These are phyloP conservation scores for Catalaphyllia jardinei DNA, from an alignment of 64 coral and sea anemone genomes.

Conservation along the genomic window DNA sequence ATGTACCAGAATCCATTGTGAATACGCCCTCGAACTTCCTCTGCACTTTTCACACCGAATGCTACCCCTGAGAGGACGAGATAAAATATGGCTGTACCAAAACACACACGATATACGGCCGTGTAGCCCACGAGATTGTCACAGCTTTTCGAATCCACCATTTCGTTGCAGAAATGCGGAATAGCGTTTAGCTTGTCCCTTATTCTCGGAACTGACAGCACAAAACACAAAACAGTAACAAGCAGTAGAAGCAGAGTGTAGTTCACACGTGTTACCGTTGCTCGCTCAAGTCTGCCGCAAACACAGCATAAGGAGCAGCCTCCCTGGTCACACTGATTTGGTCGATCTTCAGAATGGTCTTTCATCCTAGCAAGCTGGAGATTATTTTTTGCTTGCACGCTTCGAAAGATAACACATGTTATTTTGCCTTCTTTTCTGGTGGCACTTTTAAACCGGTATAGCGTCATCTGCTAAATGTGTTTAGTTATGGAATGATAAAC, in stretches of 20 bases:
- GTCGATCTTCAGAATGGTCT: not conserved
- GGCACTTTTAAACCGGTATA: not conserved
- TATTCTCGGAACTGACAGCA: conserved; percentile 37
- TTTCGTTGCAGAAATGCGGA: conserved; percentile 50
- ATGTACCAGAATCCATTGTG: conserved; percentile 62
- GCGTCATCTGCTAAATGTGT: conserved; percentile 20
- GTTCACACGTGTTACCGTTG: conserved; percentile 31
- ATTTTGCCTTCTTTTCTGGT: not conserved
- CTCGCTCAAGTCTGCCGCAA: conserved; percentile 10
- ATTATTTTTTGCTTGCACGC: not conserved
- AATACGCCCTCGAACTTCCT: conserved; percentile 37
- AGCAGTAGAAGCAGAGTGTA: conserved; percentile 56
- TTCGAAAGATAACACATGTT: not conserved
- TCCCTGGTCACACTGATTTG: not conserved
- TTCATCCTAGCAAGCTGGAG: not conserved
- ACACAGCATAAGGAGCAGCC: conserved; percentile 39
- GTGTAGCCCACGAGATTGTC: conserved; percentile 56
- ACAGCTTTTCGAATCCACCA: conserved; percentile 49
- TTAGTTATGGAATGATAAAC: not conserved
- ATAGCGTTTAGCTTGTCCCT: conserved; percentile 31
- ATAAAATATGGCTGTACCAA: conserved; percentile 61
- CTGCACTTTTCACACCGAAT: conserved; percentile 40
- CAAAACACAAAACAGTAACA: conserved; percentile 38
- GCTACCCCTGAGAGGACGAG: conserved; percentile 22
- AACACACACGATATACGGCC: conserved; percentile 67